Percentiles rank a stretch among this genome's conserved stretches.
phyloP scores from a whole-genome alignment of 2,888 invertebrate genomes.

The Folsomia candida region DNA sequence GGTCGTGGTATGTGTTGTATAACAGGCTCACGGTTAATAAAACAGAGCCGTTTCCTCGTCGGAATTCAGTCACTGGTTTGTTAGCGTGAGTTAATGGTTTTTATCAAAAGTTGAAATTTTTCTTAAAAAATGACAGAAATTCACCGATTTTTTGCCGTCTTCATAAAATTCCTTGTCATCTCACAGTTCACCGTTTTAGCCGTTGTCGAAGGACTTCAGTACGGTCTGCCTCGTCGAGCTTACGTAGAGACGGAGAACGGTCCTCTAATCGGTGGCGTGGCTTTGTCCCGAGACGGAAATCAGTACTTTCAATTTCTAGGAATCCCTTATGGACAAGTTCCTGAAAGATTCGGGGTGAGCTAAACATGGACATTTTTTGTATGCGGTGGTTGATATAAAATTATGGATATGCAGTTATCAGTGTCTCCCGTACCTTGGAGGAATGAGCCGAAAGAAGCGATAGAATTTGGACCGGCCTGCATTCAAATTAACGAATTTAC shows the following conservation, averaged over 20 bases:
- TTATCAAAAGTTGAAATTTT: not conserved
- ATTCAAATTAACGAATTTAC: conserved; percentile 21
- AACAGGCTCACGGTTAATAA: too few relatives aligned
- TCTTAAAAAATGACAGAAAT: not conserved
- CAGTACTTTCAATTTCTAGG: not conserved
- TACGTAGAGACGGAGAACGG: not conserved
- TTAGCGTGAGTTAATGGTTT: not conserved
- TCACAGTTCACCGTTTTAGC: conserved; percentile 4
- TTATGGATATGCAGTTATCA: not conserved
- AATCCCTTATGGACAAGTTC: not conserved
- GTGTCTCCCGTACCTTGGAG: conserved; percentile 9
- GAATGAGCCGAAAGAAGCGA: conserved; percentile 36
- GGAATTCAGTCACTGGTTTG: too few relatives aligned
- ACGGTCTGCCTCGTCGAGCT: not conserved
- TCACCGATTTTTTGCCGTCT: not conserved
- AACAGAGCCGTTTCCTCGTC: too few relatives aligned
- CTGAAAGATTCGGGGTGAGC: not conserved
- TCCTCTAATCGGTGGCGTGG: not conserved
- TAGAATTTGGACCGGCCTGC: conserved; percentile 26
- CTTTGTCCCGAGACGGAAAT: not conserved
- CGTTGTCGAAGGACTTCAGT: not conserved
- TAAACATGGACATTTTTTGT: too few relatives aligned
- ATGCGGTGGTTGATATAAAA: not conserved
- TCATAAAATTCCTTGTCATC: conserved; percentile 7
- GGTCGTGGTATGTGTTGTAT: too few relatives aligned